These are phyloP conservation scores for Bradypodion ventrale DNA, from an alignment of 2,797 vertebrate genomes.

Conservation along the genomic window DNA sequence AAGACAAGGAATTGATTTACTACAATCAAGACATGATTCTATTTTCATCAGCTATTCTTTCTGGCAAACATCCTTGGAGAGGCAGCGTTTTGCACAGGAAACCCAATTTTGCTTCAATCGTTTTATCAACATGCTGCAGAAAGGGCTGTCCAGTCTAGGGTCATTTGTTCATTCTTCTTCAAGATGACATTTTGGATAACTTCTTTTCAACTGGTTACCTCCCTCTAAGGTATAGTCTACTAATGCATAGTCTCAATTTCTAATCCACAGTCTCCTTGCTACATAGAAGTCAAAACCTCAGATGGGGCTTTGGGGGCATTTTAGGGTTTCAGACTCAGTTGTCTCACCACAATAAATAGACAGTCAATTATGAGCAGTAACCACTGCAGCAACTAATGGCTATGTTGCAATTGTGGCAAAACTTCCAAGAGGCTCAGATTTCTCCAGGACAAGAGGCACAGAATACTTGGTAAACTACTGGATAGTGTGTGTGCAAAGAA, in stretches of 20 bases:
- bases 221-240: slow-evolving; percentile 17
- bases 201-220: slow-evolving; percentile 43
- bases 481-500: slow-evolving; percentile 51
- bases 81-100: slow-evolving; percentile 52
- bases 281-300: slow-evolving; percentile 53
- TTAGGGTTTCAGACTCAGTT: slow-evolving; percentile 46
- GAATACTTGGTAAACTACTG: slow-evolving; percentile 47
- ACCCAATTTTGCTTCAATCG: slow-evolving; percentile 45
- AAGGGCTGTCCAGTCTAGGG: slow-evolving; percentile 42
- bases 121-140: slow-evolving; percentile 46
- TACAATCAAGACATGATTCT: slow-evolving; percentile 56
- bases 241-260: slow-evolving; percentile 46
- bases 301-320: slow-evolving; percentile 36
- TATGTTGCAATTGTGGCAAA: slow-evolving; percentile 56
- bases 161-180: slow-evolving; percentile 47
- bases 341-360: slow-evolving; percentile 49
- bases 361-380: slow-evolving; percentile 43
- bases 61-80: slow-evolving; percentile 38
- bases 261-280: slow-evolving; percentile 39
- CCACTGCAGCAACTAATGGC: slow-evolving; percentile 53
- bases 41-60: slow-evolving; percentile 60
- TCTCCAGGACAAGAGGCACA: slow-evolving; percentile 59
- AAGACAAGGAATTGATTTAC: slow-evolving; percentile 61
- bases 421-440: slow-evolving; percentile 67
- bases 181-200: background rate